A percentile compares a stretch with the other conserved stretches of the same genome.
Evolutionary conservation across 2,888 invertebrate species (phyloP).

Genomic region (Bembecia ichneumoniformis): DNA sequence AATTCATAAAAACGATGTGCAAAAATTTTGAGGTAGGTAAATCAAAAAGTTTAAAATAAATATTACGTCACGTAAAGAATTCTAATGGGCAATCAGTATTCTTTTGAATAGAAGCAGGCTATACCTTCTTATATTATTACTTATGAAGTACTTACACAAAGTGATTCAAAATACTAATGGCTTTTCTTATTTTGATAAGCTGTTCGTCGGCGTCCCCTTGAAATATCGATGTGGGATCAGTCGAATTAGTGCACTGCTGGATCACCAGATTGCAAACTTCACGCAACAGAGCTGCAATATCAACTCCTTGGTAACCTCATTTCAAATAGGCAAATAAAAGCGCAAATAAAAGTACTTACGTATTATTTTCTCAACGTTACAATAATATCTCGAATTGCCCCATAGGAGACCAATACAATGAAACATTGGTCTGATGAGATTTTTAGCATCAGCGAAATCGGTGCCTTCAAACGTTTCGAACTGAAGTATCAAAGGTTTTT

Average conservation of each 20-base stretch:
- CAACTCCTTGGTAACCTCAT: slow-evolving; percentile 20
- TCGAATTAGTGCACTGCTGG: slow-evolving; percentile 77
- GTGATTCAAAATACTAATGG: slow-evolving; percentile 60
- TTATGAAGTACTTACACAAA: slow-evolving; percentile 64
- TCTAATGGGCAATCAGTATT: no score
- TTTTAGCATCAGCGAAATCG: slow-evolving; percentile 76
- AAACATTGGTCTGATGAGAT: slow-evolving; percentile 77
- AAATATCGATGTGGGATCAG: slow-evolving; percentile 86
- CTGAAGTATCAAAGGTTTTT: slow-evolving; percentile 79
- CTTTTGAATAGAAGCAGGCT: no score
- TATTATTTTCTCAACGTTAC: slow-evolving; percentile 70
- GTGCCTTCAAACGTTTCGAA: slow-evolving; percentile 80
- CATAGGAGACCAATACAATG: slow-evolving; percentile 88
- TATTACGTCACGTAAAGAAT: no score
- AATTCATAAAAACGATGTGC: no score
- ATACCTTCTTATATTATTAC: no score
- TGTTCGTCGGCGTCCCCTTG: slow-evolving; percentile 89
- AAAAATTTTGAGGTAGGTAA: no score
- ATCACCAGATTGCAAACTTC: slow-evolving; percentile 88
- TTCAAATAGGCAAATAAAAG: not conserved
- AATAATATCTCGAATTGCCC: slow-evolving; percentile 86
- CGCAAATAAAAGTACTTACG: slow-evolving; percentile 34
- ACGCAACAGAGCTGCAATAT: slow-evolving; percentile 78
- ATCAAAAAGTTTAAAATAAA: no score
- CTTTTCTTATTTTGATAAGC: slow-evolving; percentile 70